phyloP scores from a whole-genome alignment of 2,888 invertebrate species.

The Laspeyria flexula region DNA sequence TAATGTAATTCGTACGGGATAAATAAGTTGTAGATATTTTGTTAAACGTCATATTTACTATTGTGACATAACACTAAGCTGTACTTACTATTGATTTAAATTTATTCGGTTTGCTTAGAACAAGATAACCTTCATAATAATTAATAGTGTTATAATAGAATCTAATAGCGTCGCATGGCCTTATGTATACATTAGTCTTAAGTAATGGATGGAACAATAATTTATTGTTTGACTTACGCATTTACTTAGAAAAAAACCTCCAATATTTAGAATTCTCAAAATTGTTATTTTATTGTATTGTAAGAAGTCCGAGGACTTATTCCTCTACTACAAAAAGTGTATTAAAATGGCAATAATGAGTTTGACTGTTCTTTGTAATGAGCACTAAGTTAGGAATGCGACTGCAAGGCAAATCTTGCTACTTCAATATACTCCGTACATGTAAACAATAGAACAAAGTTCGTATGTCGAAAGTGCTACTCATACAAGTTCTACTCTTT shows the following conservation, averaged over 20 bases:
- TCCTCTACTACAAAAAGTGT: slow-evolving; percentile 20
- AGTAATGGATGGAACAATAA: no score
- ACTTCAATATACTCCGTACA: slow-evolving; percentile 21
- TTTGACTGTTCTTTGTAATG: slow-evolving; percentile 37
- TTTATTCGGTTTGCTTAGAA: not conserved
- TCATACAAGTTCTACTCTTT: slow-evolving; percentile 29
- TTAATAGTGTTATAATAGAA: slow-evolving; percentile 5
- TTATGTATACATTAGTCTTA: slow-evolving; percentile 1
- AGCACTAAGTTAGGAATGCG: slow-evolving; percentile 28
- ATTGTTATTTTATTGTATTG: no score
- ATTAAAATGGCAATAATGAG: slow-evolving; percentile 39
- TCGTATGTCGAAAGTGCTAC: slow-evolving; percentile 29
- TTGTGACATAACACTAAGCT: not conserved
- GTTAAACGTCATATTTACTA: no score
- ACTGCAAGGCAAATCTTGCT: slow-evolving; percentile 41
- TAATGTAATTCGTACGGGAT: no score
- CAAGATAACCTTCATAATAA: slow-evolving; percentile 3
- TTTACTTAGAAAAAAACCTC: no score
- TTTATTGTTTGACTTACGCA: no score
- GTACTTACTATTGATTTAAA: not conserved
- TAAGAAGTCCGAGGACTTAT: slow-evolving; percentile 15
- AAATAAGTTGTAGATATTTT: no score
- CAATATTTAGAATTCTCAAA: slow-evolving; percentile 3
- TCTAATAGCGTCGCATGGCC: not conserved
- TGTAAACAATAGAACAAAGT: slow-evolving; percentile 41